phyloP scores from a whole-genome alignment of 1,140 invertebrate species.

The Colletes latitarsis region DNA sequence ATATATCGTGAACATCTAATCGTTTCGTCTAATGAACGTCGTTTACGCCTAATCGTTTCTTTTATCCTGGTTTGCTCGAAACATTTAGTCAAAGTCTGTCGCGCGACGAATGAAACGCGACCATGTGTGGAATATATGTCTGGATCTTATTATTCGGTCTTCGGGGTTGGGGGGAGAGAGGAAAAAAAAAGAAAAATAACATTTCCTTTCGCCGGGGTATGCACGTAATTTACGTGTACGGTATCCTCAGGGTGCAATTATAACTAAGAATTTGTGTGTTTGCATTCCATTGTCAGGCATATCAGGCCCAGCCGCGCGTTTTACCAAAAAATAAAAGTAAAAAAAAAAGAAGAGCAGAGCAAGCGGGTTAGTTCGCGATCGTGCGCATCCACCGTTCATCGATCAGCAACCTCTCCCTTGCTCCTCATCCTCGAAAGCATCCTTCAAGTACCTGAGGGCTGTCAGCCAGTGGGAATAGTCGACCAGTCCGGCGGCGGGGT shows the following conservation, averaged over 20 bases:
- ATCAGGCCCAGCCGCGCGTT: constrained; percentile 1
- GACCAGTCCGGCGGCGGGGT: constrained; percentile 80
- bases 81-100: neutral
- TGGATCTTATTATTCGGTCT: too few relatives aligned
- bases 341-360: constrained; percentile 7
- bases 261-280: neutral
- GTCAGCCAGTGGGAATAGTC: constrained; percentile 82
- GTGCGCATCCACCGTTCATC: constrained; percentile 64
- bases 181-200: neutral
- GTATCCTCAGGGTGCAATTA: neutral
- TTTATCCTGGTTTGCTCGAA: neutral
- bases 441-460: constrained; percentile 80
- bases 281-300: constrained; percentile 10
- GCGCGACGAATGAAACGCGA: neutral
- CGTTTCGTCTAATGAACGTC: neutral
- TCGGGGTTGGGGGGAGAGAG: too few relatives aligned
- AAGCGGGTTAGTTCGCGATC: constrained; percentile 76
- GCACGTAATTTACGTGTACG: neutral
- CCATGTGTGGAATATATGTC: constrained; percentile 18
- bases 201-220: neutral
- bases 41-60: neutral
- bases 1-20: constrained; percentile 21
- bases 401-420: constrained; percentile 36
- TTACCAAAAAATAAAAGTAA: neutral
- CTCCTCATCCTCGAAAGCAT: constrained; percentile 71